A percentile compares a stretch with the other conserved stretches of the same genome.
Conservation (phyloP, 2,797 vertebrate species). For the Pipistrellus pipistrellus region DNA sequence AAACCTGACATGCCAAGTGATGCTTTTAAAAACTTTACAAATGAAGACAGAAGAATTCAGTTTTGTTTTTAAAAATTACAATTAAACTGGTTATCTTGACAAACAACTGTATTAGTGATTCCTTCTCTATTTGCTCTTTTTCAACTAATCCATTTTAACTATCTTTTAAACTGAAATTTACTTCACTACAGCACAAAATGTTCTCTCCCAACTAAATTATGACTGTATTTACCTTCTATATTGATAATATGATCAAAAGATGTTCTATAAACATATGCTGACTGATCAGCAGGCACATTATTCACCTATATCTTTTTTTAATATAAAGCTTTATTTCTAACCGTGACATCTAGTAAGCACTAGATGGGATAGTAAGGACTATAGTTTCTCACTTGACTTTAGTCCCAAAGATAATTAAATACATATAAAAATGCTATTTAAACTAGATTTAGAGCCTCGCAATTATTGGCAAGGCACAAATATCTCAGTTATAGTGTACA, state of each 20-base stretch:
- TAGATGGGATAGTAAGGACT: background rate
- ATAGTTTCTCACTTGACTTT: conserved; percentile 43
- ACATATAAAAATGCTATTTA: background rate
- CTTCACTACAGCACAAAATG: background rate
- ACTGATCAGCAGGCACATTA: background rate
- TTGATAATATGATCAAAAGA: background rate
- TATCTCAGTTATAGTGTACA: background rate
- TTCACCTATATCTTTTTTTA: conserved; percentile 14
- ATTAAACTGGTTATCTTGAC: background rate
- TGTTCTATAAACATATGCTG: background rate
- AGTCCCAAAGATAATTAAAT: background rate
- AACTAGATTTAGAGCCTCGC: background rate
- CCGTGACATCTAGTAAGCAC: background rate
- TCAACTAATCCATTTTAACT: conserved; percentile 15
- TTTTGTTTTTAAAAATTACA: background rate
- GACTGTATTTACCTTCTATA: conserved; percentile 35
- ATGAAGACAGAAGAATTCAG: conserved; percentile 11
- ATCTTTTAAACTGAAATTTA: conserved; percentile 46
- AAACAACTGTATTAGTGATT: background rate
- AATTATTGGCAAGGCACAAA: conserved; percentile 35
- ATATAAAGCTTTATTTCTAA: background rate
- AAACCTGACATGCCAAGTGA: conserved; percentile 38
- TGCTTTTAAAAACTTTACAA: conserved; percentile 1
- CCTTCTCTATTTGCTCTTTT: background rate
- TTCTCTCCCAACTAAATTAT: conserved; percentile 31